A percentile compares a stretch with the other conserved stretches of the same genome.
Evolutionary conservation across 2,888 invertebrate species (phyloP).

Genomic region (Brachyptera risi): DNA sequence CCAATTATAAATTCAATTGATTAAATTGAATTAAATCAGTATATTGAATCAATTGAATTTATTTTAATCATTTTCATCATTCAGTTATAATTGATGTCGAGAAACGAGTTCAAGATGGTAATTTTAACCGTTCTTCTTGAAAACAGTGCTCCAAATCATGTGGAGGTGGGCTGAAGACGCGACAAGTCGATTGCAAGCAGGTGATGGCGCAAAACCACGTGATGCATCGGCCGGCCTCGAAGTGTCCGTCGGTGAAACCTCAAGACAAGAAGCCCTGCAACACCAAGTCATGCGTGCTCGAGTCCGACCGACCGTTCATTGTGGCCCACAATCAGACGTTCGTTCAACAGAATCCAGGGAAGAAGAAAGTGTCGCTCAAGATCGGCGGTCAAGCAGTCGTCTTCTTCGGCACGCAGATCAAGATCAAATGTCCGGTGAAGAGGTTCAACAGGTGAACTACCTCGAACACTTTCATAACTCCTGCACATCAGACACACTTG

Average conservation of each 20-base stretch:
- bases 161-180: slow-evolving; percentile 82
- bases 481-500: neutral
- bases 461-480: neutral
- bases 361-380: slow-evolving; percentile 74
- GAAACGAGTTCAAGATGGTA: no score
- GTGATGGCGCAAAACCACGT: slow-evolving; percentile 90
- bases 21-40: no score
- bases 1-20: no score
- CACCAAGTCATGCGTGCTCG: slow-evolving; percentile 69
- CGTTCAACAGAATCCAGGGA: slow-evolving; percentile 77
- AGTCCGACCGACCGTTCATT: slow-evolving; percentile 68
- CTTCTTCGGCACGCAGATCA: slow-evolving; percentile 86
- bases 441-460: slow-evolving; percentile 53
- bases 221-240: slow-evolving; percentile 69
- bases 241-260: slow-evolving; percentile 73
- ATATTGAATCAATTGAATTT: no score
- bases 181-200: slow-evolving; percentile 81
- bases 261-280: slow-evolving; percentile 80
- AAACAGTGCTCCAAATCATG: slow-evolving; percentile 86
- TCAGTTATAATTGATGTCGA: no score
- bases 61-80: no score
- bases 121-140: no score
- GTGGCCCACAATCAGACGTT: slow-evolving; percentile 70
- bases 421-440: slow-evolving; percentile 91
- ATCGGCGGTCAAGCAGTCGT: slow-evolving; percentile 88